These are phyloP conservation scores for Ceyx erithaca DNA, from an alignment of 2,797 vertebrate genomes.

Conservation along the genomic window DNA sequence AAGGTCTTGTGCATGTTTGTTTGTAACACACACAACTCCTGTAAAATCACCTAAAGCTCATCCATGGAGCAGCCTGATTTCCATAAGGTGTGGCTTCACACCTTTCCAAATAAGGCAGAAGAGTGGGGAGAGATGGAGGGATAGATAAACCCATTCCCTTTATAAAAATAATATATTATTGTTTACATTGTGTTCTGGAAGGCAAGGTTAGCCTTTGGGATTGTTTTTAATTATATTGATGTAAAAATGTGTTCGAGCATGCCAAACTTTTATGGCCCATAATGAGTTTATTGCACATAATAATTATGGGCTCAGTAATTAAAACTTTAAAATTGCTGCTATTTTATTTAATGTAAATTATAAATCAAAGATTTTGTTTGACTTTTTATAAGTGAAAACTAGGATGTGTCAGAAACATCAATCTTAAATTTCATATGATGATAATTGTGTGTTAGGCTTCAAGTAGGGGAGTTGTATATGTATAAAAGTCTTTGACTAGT, in stretches of 20 bases:
- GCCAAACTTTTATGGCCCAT: slow-evolving; percentile 41
- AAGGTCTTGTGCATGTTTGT: neutral
- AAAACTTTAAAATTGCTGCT: slow-evolving; percentile 54
- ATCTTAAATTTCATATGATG: slow-evolving; percentile 16
- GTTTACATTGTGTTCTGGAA: slow-evolving; percentile 35
- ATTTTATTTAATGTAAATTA: slow-evolving; percentile 42
- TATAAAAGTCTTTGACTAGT: slow-evolving; percentile 19
- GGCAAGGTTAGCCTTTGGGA: slow-evolving; percentile 54
- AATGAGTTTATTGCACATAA: slow-evolving; percentile 64
- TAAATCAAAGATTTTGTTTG: slow-evolving; percentile 50
- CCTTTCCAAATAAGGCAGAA: slow-evolving; percentile 8
- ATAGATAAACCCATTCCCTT: neutral
- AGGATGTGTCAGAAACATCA: slow-evolving; percentile 21
- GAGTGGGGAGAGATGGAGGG: neutral
- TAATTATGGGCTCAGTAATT: slow-evolving; percentile 59
- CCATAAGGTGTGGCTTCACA: neutral
- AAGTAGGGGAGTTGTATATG: neutral
- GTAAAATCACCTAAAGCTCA: neutral
- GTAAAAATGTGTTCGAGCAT: slow-evolving; percentile 49
- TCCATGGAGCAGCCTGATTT: neutral
- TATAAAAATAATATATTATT: neutral
- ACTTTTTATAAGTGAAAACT: slow-evolving; percentile 28
- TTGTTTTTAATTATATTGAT: slow-evolving; percentile 56
- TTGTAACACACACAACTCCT: neutral
- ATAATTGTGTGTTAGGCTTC: slow-evolving; percentile 56